Evolutionary conservation across 2,113 vertebrate species (phyloP), one percentile per base, ranked within the genome.

Genomic region (Speoplatyrhinus poulsoni): DNA sequence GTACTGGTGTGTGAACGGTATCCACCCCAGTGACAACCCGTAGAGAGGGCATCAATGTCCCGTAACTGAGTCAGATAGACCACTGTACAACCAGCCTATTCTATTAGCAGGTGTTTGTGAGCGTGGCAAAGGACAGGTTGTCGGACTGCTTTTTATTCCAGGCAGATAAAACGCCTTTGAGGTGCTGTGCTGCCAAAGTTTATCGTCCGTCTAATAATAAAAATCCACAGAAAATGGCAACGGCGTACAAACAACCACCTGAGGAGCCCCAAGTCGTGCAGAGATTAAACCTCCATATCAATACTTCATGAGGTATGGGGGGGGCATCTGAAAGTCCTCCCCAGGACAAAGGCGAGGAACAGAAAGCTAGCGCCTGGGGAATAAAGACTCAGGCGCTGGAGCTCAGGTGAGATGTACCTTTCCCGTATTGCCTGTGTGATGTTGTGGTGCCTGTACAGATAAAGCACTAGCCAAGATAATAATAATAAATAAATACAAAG

Each of bases 241-340:
- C 26, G 41, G 60, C 49, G 46, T 65, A 65, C 41, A 56, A 62
- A 16, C 65, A 57, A 47, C 50, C 12, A 53, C 47, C 53, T 10
- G 0, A 66, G 46, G 16, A 49, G 12, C 36, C 46, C 26, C 15
- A 11, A 17, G 53, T 46, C 15, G 59, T 53, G 48, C 69, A 63
- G 26, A 58, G 53, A 70, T 41, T 41, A 41, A 8, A 47, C 26
- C 36, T 57, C 69, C 50, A 52, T 59, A 79, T 72, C 65, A 65
- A 80, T 75, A 70, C 26, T 58, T 69, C 26, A 75, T 80, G 65
- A 67, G 62, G 46, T 47, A 53, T 59, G 60, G 17, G 26, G 70
- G 46, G 46, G 55, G 46, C 62, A 58, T 52, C 17, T 64, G 4
- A 50, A 13, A 54, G 13, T 54, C 33, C 13, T 50, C 19, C 57